A percentile compares a stretch with the other conserved stretches of the same genome.
These are phyloP conservation scores for Amaurobius ferox DNA, from an alignment of 2,888 invertebrate species.

Conservation along the genomic window DNA sequence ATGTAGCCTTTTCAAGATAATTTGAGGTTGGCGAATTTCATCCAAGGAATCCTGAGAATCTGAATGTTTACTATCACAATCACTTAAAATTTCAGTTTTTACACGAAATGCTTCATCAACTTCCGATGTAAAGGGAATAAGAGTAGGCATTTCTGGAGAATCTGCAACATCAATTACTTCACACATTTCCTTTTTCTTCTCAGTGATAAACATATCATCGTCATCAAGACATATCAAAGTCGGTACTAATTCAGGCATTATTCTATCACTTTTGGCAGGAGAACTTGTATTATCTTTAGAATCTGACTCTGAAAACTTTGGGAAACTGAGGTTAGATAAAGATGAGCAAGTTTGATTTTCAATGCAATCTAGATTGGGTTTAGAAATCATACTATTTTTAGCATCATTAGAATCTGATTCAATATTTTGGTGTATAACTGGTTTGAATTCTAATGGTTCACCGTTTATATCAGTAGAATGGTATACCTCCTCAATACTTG, in stretches of 20 bases:
- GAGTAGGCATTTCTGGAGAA: conserved; percentile 70
- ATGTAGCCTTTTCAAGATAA: conserved; percentile 30
- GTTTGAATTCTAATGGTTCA: no score
- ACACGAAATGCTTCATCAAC: conserved; percentile 39
- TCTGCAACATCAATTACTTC: conserved; percentile 34
- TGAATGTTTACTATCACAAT: neutral
- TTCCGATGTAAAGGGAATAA: conserved; percentile 68
- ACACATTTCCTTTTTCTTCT: conserved; percentile 14
- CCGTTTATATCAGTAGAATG: no score
- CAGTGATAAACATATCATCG: neutral
- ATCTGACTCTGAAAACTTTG: neutral
- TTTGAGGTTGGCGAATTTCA: conserved; percentile 35
- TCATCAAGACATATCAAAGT: conserved; percentile 32
- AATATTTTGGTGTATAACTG: neutral
- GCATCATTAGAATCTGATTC: neutral
- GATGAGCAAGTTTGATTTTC: neutral
- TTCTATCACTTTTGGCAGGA: conserved; percentile 20
- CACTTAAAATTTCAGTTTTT: neutral
- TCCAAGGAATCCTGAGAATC: neutral
- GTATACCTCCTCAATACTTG: conserved; percentile 36
- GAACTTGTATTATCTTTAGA: neutral
- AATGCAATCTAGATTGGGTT: neutral
- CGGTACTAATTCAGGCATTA: conserved; percentile 38
- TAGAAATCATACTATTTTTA: neutral
- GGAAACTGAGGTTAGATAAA: neutral